Base-by-base conservation (phyloP, 2,797 vertebrate genomes). In the Pachyuromys duprasi region DNA sequence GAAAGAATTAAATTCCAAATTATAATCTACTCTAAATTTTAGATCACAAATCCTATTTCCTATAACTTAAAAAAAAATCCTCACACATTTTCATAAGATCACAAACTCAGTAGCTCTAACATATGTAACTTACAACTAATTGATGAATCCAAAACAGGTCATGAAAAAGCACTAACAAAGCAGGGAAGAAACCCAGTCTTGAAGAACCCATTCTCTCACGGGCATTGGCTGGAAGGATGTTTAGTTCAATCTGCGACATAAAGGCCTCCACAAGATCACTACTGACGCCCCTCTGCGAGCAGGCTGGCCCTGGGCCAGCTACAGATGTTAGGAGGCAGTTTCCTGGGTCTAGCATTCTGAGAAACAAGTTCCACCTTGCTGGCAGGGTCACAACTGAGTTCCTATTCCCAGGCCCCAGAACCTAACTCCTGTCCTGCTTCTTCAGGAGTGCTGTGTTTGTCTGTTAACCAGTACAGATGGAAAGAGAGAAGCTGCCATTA, bases 1-100 rank as follows among this genome's bases (percentile, higher is more conserved):
- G 9, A 89, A 95, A 95, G 69, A 88, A 84, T 67, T 84, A 93
- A 90, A 60, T 45, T 1, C 33, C 39, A 80, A 90, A 65, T 79
- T 86, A 57, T 72, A 89, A 24, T 22, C 13, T 28, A 39, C 15
- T 60, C 39, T 74, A 74, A 69, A 74, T 78, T 0, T 75, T 31
- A 78, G 55, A 76, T 90, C 53, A 53, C 24, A 65, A 96, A 39
- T n/a, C 39, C 65, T 90, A 91, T 69, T 86, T 94, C 63, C 33
- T 78, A 15, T 8, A 60, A 75, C n/a, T 89, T 87, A 86, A 55
- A 53, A 86, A 86, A 82, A 84, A 0, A 45, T 57, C 33, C 18
- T 86, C 45, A 36, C 22, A 93, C 2, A 14, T 75, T 67, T 75
- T 90, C 74, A 53, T 86, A n/a, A 92, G 26, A 24, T 86, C 80